These are phyloP conservation scores for Ammodytes marinus DNA, from an alignment of 2,113 vertebrate genomes.

Conservation along the genomic window DNA sequence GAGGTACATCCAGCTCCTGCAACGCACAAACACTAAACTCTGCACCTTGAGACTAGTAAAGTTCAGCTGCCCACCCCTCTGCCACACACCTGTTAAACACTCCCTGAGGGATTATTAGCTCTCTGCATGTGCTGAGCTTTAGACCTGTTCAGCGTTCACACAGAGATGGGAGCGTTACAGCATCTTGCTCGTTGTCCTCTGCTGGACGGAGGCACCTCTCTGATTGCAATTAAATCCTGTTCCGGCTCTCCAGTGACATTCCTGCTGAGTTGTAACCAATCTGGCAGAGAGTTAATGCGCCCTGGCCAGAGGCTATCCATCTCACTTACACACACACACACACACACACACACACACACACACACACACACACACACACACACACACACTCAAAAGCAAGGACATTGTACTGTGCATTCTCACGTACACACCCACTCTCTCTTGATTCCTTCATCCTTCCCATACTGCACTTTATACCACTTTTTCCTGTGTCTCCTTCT, in stretches of 20 bases:
- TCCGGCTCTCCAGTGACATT: constrained; percentile 74
- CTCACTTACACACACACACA: constrained; percentile 65
- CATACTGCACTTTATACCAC: constrained; percentile 20
- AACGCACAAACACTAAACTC: background rate
- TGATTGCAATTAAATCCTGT: constrained; percentile 82
- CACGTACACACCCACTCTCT: constrained; percentile 5
- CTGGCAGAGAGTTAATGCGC: constrained; percentile 79
- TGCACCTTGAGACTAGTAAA: background rate
- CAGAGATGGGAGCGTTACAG: constrained; percentile 45
- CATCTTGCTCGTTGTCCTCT: constrained; percentile 60
- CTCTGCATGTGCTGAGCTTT: constrained; percentile 47
- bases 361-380: constrained; percentile 29
- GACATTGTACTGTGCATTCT: constrained; percentile 31
- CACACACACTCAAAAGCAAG: background rate
- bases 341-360: constrained; percentile 26
- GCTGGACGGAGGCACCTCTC: constrained; percentile 56
- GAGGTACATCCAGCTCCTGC: constrained; percentile 84
- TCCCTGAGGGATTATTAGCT: constrained; percentile 67
- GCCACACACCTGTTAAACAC: constrained; percentile 59
- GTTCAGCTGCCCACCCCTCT: constrained; percentile 25
- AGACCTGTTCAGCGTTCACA: constrained; percentile 49
- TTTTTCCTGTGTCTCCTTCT: constrained; percentile 32
- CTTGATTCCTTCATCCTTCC: constrained; percentile 11
- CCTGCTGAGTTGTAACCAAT: constrained; percentile 78
- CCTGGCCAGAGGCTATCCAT: constrained; percentile 76